A percentile compares a stretch with the other conserved stretches of the same genome.
Conservation (phyloP, 2,888 invertebrate species). For the Cyaniris semiargus region DNA sequence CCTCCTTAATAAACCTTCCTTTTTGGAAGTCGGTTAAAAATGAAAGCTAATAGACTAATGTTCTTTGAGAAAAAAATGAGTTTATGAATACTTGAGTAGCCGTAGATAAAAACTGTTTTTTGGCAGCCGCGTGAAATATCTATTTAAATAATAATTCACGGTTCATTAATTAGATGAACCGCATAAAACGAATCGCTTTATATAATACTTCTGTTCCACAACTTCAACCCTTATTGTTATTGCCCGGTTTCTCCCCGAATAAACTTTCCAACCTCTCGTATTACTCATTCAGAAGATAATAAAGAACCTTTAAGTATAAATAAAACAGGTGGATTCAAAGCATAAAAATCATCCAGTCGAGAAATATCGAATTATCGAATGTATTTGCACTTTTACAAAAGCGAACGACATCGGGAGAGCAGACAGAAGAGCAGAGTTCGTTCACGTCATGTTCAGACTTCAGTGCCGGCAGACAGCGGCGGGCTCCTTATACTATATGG, state of each 20-base stretch:
- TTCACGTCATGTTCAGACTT: constrained; percentile 19
- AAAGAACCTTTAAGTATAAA: constrained; percentile 16
- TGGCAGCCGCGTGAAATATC: not conserved
- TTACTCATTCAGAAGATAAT: constrained; percentile 13
- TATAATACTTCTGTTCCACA: not conserved
- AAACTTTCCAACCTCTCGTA: constrained; percentile 1
- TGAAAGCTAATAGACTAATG: not conserved
- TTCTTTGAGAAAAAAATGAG: not conserved
- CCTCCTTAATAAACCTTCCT: too few relatives aligned
- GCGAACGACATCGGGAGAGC: not conserved
- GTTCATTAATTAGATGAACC: not conserved
- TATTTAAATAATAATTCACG: not conserved
- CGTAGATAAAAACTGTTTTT: not conserved
- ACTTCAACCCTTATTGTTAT: not conserved
- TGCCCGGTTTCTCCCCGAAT: not conserved
- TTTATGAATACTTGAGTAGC: not conserved
- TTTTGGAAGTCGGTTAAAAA: too few relatives aligned
- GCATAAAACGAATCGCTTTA: not conserved
- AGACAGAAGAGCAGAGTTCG: not conserved
- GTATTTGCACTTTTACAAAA: constrained; percentile 31
- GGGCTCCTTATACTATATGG: constrained; percentile 39
- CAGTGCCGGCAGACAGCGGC: constrained; percentile 13
- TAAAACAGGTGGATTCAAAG: constrained; percentile 27
- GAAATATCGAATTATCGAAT: constrained; percentile 28
- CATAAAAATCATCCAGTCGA: constrained; percentile 22